phyloP scores from a whole-genome alignment of 1,140 invertebrate species.

The Portunus trituberculatus region DNA sequence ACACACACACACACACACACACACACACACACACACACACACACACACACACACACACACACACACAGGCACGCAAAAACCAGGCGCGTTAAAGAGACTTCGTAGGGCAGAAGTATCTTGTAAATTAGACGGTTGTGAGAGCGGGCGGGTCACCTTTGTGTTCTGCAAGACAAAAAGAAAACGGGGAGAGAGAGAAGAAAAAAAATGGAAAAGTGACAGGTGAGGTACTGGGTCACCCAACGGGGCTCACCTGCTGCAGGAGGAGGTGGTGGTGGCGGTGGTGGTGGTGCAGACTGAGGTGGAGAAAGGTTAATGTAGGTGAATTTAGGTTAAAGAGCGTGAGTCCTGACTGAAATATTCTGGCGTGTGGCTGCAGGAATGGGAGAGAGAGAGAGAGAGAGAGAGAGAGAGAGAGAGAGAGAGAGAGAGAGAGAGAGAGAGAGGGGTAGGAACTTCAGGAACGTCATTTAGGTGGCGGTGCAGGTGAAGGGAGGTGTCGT shows the following conservation, averaged over 20 bases:
- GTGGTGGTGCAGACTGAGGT: background rate
- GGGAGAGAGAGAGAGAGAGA: background rate
- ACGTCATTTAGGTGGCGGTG: background rate
- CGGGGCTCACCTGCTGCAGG: background rate
- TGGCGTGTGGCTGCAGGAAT: background rate
- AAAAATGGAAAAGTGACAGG: conserved; percentile 22
- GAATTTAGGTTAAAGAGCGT: conserved; percentile 22
- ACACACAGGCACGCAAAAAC: conserved; percentile 11
- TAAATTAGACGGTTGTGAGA: conserved; percentile 9
- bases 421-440: background rate
- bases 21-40: no score
- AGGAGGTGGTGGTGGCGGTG: background rate
- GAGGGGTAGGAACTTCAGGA: background rate
- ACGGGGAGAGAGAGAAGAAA: background rate
- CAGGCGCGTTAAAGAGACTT: conserved; percentile 12
- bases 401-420: background rate
- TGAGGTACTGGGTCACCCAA: conserved; percentile 8
- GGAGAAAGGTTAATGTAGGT: conserved; percentile 21
- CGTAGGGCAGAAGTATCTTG: conserved; percentile 10
- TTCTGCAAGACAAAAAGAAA: background rate
- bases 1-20: background rate
- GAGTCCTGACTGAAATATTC: background rate
- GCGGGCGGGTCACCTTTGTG: conserved; percentile 5
- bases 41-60: background rate
- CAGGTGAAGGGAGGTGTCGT: conserved; percentile 6